phyloP scores from a whole-genome alignment of 2,113 vertebrate species.

The Tamias sibiricus region DNA sequence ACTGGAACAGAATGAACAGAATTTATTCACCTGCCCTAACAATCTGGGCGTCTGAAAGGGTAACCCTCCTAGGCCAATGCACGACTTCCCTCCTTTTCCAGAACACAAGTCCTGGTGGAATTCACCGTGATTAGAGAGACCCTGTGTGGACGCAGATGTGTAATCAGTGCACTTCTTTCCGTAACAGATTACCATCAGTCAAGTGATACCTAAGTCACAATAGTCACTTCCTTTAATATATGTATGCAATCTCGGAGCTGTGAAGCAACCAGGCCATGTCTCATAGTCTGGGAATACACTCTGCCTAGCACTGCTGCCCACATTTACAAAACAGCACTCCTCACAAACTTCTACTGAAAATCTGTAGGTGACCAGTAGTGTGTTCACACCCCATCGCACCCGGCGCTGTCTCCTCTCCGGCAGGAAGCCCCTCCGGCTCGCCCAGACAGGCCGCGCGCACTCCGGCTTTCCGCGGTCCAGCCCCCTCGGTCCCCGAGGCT shows the following conservation, averaged over 20 bases:
- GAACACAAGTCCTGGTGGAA: neutral
- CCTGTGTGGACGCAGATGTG: neutral
- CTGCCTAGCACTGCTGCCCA: neutral
- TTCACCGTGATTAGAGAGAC: neutral
- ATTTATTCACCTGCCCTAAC: neutral
- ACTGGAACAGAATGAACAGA: neutral
- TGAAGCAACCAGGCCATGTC: constrained; percentile 3
- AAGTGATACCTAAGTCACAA: constrained; percentile 5
- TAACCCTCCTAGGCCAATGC: neutral
- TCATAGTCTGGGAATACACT: neutral
- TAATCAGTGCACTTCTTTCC: constrained; percentile 71
- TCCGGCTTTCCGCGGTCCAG: neutral
- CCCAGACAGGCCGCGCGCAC: neutral
- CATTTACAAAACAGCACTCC: neutral
- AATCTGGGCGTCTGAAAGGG: neutral
- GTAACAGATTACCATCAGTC: constrained; percentile 54
- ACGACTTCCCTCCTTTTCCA: neutral
- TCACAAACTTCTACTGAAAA: neutral
- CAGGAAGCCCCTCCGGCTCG: neutral
- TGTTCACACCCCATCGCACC: neutral
- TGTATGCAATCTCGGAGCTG: constrained; percentile 13
- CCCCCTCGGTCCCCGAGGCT: neutral
- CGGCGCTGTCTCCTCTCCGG: neutral
- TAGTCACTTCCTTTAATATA: constrained; percentile 62
- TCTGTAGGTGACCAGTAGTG: neutral